Conservation (phyloP, 2,888 invertebrate genomes). For the Synergus itoensis region DNA sequence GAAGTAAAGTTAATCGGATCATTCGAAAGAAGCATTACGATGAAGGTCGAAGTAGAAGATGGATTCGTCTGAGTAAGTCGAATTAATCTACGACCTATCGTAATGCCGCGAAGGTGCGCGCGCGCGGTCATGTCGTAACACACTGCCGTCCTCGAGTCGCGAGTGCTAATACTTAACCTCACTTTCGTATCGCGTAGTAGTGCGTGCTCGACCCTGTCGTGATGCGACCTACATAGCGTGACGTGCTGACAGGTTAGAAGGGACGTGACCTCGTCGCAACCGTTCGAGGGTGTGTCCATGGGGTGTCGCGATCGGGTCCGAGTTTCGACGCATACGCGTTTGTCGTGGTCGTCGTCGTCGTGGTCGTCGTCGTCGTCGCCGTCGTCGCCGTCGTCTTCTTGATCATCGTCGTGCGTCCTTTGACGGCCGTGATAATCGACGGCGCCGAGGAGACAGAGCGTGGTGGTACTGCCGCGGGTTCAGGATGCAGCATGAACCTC, state of each 20-base stretch:
- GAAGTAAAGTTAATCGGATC: constrained; percentile 26
- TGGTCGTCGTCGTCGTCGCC: constrained; percentile 8
- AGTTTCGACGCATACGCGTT: constrained; percentile 29
- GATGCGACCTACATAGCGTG: constrained; percentile 54
- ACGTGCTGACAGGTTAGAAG: constrained; percentile 41
- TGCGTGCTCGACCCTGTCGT: constrained; percentile 41
- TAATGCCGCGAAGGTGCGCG: constrained; percentile 49
- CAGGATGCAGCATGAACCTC: constrained; percentile 78
- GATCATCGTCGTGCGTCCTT: constrained; percentile 45
- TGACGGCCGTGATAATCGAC: constrained; percentile 54
- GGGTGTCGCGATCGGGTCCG: constrained; percentile 56
- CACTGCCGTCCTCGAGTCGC: constrained; percentile 53
- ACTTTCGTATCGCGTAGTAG: constrained; percentile 49
- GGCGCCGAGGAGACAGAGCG: constrained; percentile 50
- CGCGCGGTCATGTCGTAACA: constrained; percentile 47
- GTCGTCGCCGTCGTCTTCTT: neutral
- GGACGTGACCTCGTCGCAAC: constrained; percentile 36
- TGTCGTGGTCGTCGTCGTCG: constrained; percentile 42
- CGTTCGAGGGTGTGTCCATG: constrained; percentile 61
- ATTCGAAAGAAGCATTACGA: constrained; percentile 36
- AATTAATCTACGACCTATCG: constrained; percentile 50
- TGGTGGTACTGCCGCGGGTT: constrained; percentile 59
- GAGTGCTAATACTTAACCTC: constrained; percentile 57
- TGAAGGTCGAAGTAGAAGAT: constrained; percentile 46
- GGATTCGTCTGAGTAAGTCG: constrained; percentile 55